Base-by-base conservation (phyloP, 2,113 vertebrate species). In the Pelobates fuscus region DNA sequence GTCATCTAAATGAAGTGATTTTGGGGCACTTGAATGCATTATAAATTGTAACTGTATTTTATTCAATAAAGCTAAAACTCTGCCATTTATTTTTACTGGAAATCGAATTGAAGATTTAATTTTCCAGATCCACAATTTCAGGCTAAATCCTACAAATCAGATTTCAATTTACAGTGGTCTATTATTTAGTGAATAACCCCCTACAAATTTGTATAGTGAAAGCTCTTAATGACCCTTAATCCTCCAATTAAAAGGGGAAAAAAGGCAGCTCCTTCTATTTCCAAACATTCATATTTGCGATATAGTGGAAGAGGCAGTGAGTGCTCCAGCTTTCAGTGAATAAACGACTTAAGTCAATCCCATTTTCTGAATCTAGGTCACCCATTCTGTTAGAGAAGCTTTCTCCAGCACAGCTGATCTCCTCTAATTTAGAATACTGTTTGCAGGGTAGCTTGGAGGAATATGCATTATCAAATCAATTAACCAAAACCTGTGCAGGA, bases 281-380 rank as follows among this genome's bases (percentile, higher is more conserved):
- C 14, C 46, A 24, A 49, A 15, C 25, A 30, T 62, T 32, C 26
- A 30, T 5, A 49, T 7, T 5, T n/a, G n/a, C n/a, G n/a, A 46
- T 26, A 26, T 23, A 7, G 41, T n/a, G 52, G 32, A 64, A 32
- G 37, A 46, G 12, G 24, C 21, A 41, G 43, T 17, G 14, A 8
- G 41, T 15, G 21, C 14, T 32, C 23, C 59, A 23, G 55, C 15
- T 67, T 30, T 67, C 54, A 5, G 18, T 49, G 18, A 30, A 26
- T 76, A 43, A 66, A 46, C 58, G 24, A 60, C 72, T 67, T 46
- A 29, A 66, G n/a, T 67, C 72, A 76, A 76, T 67, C 63, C 23
- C 63, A 58, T 59, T 59, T 49, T 41, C 72, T 67, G 43, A 76
- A 76, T 76, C 63, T 76, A 67, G 72, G 72, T 76, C 72, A 76